Base-by-base conservation (phyloP, 2,113 vertebrate genomes). In the Strix uralensis region DNA sequence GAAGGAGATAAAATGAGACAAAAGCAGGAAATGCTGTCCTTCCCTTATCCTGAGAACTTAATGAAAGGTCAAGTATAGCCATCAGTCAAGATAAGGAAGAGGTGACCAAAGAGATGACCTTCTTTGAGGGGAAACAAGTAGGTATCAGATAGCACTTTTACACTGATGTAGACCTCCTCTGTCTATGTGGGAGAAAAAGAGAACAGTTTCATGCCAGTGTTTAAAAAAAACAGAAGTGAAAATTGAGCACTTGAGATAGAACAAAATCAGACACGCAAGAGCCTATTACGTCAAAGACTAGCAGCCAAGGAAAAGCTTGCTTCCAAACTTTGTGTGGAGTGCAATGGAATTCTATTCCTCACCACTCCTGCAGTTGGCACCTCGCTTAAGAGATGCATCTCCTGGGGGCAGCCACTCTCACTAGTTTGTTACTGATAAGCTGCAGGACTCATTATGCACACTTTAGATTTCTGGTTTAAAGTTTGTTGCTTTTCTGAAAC, bases 11-110 rank as follows among this genome's bases (percentile, higher is more conserved):
- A 96, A 96, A 89, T 20, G 74, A 96, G 96, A 98, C 97, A 98
- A 98, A 98, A 93, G 96, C 86, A 97, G 98, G 98, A 98, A 98
- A 96, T 88, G 58, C 71, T 97, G 97, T 97, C 91, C 96, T 98
- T 98, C 89, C 97, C 96, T 98, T 88, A 95, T 97, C 96, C 96
- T 94, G 94, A 94, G 72, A 67, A 90, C 74, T 86, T 93, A 94
- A 34, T 83, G 90, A 91, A 97, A 97, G 97, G 97, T 97, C 97
- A 98, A 97, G 86, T 86, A 89, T 90, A 97, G 73, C 54, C 92
- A 98, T 98, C 95, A 93, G 70, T 98, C 97, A 98, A 69, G 86
- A 96, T 95, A 97, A 97, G 90, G 89, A 70, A 92, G 78, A 96
- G 40, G 32, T 52, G 25, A 94, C 73, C 29, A 81, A 91, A 96